A percentile compares a stretch with the other conserved stretches of the same genome.
Conservation (phyloP, 2,888 invertebrate species). For the Cryptocephalus primarius region DNA sequence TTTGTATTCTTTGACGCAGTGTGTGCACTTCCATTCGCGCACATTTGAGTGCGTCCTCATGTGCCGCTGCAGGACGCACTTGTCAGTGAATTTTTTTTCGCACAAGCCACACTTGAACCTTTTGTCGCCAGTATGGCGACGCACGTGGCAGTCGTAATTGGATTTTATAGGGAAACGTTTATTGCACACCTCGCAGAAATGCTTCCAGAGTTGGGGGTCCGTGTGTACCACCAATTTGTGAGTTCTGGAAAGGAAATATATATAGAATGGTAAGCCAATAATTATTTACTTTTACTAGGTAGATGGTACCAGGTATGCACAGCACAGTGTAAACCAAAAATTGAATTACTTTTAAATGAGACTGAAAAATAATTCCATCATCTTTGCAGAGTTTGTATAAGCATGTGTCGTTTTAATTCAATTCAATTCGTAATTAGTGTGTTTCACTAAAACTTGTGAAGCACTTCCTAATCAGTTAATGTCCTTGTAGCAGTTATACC, state of each 20-base stretch:
- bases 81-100: constrained; percentile 22
- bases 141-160: constrained; percentile 25
- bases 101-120: constrained; percentile 25
- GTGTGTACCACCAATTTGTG: constrained; percentile 28
- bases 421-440: too few relatives aligned
- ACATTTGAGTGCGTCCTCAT: constrained; percentile 24
- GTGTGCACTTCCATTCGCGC: constrained; percentile 33
- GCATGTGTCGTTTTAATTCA: too few relatives aligned
- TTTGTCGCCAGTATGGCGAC: constrained; percentile 24
- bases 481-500: too few relatives aligned
- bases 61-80: constrained; percentile 23
- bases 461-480: too few relatives aligned
- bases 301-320: too few relatives aligned
- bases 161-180: constrained; percentile 27
- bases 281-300: too few relatives aligned
- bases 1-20: constrained; percentile 43
- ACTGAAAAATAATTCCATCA: too few relatives aligned
- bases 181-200: constrained; percentile 21
- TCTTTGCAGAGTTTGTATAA: too few relatives aligned
- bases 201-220: constrained; percentile 26
- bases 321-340: too few relatives aligned
- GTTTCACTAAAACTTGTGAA: too few relatives aligned
- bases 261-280: not conserved
- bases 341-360: too few relatives aligned
- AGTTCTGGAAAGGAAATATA: constrained; percentile 14